These are phyloP conservation scores for Drosophila pseudotakahashii DNA, from an alignment of 2,888 invertebrate genomes.

Conservation along the genomic window DNA sequence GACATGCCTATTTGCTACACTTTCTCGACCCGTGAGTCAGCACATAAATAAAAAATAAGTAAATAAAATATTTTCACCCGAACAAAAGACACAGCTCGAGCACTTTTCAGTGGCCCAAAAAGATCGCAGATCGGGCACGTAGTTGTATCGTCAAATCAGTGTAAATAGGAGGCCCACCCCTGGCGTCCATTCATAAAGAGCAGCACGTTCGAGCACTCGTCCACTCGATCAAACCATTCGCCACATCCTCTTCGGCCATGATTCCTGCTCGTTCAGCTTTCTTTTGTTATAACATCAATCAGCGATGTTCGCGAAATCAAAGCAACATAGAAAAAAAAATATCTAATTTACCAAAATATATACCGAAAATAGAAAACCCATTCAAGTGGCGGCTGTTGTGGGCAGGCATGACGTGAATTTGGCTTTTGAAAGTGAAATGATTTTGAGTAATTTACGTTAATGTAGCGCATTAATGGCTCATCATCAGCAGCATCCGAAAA, in stretches of 20 bases:
- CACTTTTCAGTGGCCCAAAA: slow-evolving; percentile 18
- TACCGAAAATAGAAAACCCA: slow-evolving; percentile 35
- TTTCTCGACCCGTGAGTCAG: slow-evolving; percentile 58
- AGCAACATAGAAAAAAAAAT: slow-evolving; percentile 42
- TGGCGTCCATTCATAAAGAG: slow-evolving; percentile 42
- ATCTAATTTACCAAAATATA: slow-evolving; percentile 38
- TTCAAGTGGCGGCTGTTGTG: slow-evolving; percentile 40
- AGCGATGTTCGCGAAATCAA: slow-evolving; percentile 42
- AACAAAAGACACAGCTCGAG: slow-evolving; percentile 14
- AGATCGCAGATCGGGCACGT: slow-evolving; percentile 23
- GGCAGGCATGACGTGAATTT: slow-evolving; percentile 40
- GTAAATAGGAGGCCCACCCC: slow-evolving; percentile 25
- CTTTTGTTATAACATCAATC: slow-evolving; percentile 55
- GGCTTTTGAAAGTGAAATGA: slow-evolving; percentile 58
- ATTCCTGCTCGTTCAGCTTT: slow-evolving; percentile 52
- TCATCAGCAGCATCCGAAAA: slow-evolving; percentile 52
- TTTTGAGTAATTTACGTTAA: slow-evolving; percentile 60
- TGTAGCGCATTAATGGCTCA: slow-evolving; percentile 57
- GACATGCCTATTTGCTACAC: slow-evolving; percentile 61
- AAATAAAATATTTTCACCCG: slow-evolving; percentile 38
- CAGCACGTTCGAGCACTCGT: slow-evolving; percentile 20
- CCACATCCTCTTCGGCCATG: slow-evolving; percentile 23
- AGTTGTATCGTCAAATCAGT: slow-evolving; percentile 21
- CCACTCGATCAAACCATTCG: slow-evolving; percentile 26
- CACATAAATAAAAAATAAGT: slow-evolving; percentile 25